Evolutionary conservation across 2,888 invertebrate species (phyloP), one percentile per base, ranked within the genome.

Genomic region (Rhingia campestris): DNA sequence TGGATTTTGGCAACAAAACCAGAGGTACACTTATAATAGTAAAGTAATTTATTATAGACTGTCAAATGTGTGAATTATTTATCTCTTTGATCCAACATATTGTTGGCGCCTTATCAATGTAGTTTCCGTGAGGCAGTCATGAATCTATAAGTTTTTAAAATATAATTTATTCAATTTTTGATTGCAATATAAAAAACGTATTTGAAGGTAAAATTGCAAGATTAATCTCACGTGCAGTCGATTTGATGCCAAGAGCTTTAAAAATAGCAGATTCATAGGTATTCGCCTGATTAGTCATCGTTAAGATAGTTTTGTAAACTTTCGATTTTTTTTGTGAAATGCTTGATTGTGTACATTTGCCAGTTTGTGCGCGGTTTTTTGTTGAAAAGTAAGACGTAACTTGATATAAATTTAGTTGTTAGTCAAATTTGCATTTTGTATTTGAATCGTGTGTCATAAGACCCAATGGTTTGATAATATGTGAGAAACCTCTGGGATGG

Each of bases 1-100:
- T 2, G 64, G 51, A 80, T 75, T 80, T 84, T 80, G 79, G 84
- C 79, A 84, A 54, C 64, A 59, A 75, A 84, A 80, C 54, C 66
- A 22, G 9, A 30, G 49, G 41, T 41, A 51, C 59, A 51, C 12
- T 33, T 12, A 43, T 59, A 51, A 49, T 49, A 49, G 22, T 22
- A 22, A 22, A 22, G 2, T 12, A 53, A 61, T 53, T 56, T 49
- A 51, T 56, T 69, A 22, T 54, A 59, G 53, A 47, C 14, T 64
- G 63, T 32, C 39, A 37, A 56, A 37, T 12, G 41, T 51, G 9
- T 10, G 6, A 30, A 10, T 63, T 54, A 53, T 72, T 39, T 72
- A 14, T 63, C 41, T 10, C 64, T 82, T 77, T 82, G 67, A 56
- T 53, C 66, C 67, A 39, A 49, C 1, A 39, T 4, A 47, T 22